A percentile compares a stretch with the other conserved stretches of the same genome.
These are phyloP conservation scores for Mustela nigripes DNA, from an alignment of 2,113 vertebrate species.

Conservation along the genomic window DNA sequence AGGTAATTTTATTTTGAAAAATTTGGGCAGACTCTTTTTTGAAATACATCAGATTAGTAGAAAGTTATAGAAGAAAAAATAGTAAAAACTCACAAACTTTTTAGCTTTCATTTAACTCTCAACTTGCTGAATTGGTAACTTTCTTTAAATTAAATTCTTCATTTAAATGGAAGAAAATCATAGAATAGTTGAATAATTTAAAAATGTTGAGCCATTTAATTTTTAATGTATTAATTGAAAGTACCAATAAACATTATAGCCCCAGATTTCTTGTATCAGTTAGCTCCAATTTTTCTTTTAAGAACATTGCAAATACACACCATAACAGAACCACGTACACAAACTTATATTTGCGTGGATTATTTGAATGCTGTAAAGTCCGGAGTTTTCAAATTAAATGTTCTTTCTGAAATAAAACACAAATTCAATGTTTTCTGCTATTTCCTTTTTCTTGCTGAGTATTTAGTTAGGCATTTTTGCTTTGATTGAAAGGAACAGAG, in stretches of 20 bases:
- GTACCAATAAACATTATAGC: not conserved
- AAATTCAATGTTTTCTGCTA: not conserved
- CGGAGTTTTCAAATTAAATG: not conserved
- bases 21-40: slow-evolving; percentile 63
- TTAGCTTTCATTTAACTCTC: slow-evolving; percentile 34
- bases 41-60: slow-evolving; percentile 49
- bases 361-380: not conserved
- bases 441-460: slow-evolving; percentile 4
- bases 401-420: not conserved
- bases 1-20: slow-evolving; percentile 77
- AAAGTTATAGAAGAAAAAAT: slow-evolving; percentile 52
- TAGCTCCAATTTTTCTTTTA: not conserved
- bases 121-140: not conserved
- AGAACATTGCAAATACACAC: not conserved
- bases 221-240: slow-evolving; percentile 19
- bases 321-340: not conserved
- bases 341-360: not conserved
- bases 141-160: not conserved
- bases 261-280: not conserved
- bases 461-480: not conserved
- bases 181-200: slow-evolving; percentile 2
- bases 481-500: not conserved
- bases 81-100: not conserved
- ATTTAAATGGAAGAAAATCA: slow-evolving; percentile 23
- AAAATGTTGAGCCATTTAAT: not conserved